Base-by-base conservation (phyloP, 1,140 invertebrate genomes). In the Drosophila ambigua region DNA sequence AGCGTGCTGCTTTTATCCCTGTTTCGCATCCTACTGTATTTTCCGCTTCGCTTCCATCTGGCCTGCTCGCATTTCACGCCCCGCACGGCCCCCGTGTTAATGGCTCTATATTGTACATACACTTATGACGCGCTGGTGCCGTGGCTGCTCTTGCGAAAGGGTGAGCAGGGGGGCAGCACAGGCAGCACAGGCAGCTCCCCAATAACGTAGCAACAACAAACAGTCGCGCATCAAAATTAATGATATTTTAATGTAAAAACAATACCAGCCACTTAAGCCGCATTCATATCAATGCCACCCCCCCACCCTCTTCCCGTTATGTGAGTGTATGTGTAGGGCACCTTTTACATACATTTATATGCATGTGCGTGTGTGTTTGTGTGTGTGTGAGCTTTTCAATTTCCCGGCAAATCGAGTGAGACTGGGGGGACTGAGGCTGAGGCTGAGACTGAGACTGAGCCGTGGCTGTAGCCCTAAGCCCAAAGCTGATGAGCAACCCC, bases 201-300 rank as follows among this genome's bases (percentile, higher is more conserved):
- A 50, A 26, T 28, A 9, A 28, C 15, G 44, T 46, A 71, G 31
- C 53, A 57, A 48, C 39, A 46, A 24, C 60, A 71, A 61, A 59
- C 73, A 73, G 54, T 16, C 59, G 66, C 61, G 77, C 82, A 87
- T 81, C 61, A 82, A 87, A 87, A 81, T 87, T 81, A 85, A 87
- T 85, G 82, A 85, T 85, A 87, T 85, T 85, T 85, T 85, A 87
- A 85, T 85, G 81, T 87, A 87, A 87, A 85, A 85, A 85, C 81
- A 85, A 85, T 85, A 82, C 62, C 82, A 85, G 82, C 73, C 82
- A 85, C 81, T 85, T 85, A 81, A 87, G 81, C 82, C 63, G 59
- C 46, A 78, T 75, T 77, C 78, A 69, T 60, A 77, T 51, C 67
- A 60, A 77, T 72, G 23, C 35, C 35, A 13, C 35, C 11, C 11